Percentiles rank a stretch among this genome's conserved stretches.
phyloP scores from a whole-genome alignment of 35 echinoderm and acorn worm species.

The Patiria miniata region DNA sequence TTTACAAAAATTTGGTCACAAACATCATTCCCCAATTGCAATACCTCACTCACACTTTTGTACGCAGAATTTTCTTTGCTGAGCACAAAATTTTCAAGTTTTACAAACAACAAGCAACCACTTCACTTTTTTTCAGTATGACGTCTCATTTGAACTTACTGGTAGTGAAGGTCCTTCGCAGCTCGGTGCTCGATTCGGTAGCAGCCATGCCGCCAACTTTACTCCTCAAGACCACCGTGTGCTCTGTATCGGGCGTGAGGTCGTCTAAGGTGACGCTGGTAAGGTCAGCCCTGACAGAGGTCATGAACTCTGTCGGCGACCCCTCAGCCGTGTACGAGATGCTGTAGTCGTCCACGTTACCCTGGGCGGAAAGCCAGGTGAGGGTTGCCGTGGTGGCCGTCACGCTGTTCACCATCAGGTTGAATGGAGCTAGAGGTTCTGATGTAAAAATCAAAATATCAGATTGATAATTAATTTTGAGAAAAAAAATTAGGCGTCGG shows the following conservation, averaged over 20 bases:
- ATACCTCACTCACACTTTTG: too few species aligned
- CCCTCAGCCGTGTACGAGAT: slow-evolving; percentile 11
- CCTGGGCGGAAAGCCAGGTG: slow-evolving; percentile 10
- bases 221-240: not conserved
- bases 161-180: not conserved
- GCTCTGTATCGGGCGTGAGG: not conserved
- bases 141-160: not conserved
- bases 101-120: too few species aligned
- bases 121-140: too few species aligned
- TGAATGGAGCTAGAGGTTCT: slow-evolving; percentile 24
- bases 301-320: not conserved
- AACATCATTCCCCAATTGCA: too few species aligned
- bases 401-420: not conserved
- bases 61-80: too few species aligned
- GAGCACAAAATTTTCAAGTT: too few species aligned
- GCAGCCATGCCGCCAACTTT: not conserved
- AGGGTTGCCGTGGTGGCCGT: slow-evolving; percentile 6
- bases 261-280: not conserved
- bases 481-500: not conserved
- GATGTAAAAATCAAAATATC: not conserved
- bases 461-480: not conserved
- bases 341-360: slow-evolving; percentile 16
- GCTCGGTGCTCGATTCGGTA: not conserved
- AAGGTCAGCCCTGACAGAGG: not conserved
- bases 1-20: too few species aligned